These are phyloP conservation scores for Nasonovia ribisnigri DNA, from an alignment of 2,888 invertebrate species.

Conservation along the genomic window DNA sequence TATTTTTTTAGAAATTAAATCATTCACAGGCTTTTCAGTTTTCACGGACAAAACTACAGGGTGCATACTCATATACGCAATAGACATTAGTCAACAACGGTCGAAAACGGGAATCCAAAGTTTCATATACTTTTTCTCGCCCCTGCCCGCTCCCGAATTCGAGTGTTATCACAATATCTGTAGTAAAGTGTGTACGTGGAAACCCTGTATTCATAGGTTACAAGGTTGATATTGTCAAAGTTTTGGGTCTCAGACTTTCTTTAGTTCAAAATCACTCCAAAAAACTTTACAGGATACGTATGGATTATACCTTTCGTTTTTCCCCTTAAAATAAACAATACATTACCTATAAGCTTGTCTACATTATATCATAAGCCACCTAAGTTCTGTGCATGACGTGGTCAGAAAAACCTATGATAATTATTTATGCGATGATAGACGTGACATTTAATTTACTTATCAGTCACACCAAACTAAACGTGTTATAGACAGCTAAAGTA, in stretches of 20 bases:
- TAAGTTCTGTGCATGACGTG: too few species aligned
- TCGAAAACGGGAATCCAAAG: neutral
- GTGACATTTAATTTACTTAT: too few species aligned
- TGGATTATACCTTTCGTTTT: neutral
- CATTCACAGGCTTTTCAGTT: neutral
- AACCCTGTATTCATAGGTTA: neutral
- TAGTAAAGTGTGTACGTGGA: neutral
- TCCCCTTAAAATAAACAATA: neutral
- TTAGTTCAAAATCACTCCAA: neutral
- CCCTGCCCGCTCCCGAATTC: neutral
- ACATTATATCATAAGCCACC: too few species aligned
- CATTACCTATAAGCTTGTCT: too few species aligned
- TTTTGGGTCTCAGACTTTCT: constrained; percentile 4
- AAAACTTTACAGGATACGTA: constrained; percentile 27
- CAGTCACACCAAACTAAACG: too few species aligned
- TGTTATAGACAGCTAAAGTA: too few species aligned
- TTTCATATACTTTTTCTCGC: neutral
- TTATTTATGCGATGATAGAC: too few species aligned
- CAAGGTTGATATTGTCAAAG: constrained; percentile 26
- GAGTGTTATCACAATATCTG: neutral
- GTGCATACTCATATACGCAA: neutral
- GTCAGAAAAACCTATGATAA: neutral
- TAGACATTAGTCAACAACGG: neutral
- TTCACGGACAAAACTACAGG: neutral
- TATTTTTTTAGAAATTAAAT: neutral